A percentile compares a stretch with the other conserved stretches of the same genome.
phyloP scores from a whole-genome alignment of 2,113 vertebrate genomes.

The Chlorodrepanis virens region DNA sequence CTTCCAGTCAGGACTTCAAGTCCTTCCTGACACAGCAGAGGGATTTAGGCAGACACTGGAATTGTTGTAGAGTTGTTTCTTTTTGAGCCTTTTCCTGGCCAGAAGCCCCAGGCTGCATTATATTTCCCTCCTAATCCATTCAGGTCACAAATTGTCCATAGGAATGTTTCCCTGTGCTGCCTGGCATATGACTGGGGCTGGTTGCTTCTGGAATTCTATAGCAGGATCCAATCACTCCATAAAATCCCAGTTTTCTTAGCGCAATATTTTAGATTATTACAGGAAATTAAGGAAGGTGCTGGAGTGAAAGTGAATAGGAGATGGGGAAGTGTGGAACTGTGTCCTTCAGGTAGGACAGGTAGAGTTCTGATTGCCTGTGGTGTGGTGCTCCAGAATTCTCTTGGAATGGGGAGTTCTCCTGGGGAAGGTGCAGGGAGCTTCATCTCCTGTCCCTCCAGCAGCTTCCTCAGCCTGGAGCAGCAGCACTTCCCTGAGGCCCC shows the following conservation, averaged over 20 bases:
- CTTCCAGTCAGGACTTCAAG: not conserved
- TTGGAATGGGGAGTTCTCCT: not conserved
- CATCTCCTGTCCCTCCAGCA: no score
- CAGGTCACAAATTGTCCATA: not conserved
- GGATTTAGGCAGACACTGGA: not conserved
- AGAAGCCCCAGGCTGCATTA: not conserved
- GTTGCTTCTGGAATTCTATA: fast-evolving
- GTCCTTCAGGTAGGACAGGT: not conserved
- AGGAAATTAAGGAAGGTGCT: not conserved
- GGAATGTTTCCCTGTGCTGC: not conserved
- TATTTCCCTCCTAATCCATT: not conserved
- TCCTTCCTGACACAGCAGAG: not conserved
- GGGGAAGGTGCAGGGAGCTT: not conserved
- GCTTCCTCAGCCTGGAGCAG: not conserved
- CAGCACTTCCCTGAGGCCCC: not conserved
- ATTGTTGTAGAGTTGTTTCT: not conserved
- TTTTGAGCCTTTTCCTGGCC: not conserved
- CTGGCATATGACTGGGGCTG: not conserved
- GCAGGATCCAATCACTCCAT: fast-evolving
- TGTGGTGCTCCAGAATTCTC: fast-evolving
- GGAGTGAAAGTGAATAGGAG: not conserved
- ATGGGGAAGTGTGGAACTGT: not conserved
- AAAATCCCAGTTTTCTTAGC: not conserved
- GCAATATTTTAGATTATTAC: not conserved
- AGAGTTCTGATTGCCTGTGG: not conserved